phyloP scores from a whole-genome alignment of 2,797 vertebrate species.

The Arctocebus calabarensis region DNA sequence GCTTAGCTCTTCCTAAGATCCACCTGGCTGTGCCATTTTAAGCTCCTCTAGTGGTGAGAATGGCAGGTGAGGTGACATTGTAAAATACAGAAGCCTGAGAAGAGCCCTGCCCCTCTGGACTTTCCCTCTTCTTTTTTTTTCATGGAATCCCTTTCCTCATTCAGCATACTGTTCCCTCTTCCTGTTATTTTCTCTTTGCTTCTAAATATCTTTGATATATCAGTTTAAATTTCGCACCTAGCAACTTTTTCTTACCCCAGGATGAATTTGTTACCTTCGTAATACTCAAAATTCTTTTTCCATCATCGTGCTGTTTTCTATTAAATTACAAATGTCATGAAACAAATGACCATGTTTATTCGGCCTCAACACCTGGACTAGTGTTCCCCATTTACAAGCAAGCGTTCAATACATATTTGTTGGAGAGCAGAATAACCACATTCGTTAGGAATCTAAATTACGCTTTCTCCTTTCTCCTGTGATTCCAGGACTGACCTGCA shows the following conservation, averaged over 20 bases:
- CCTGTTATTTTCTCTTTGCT: not conserved
- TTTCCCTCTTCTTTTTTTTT: not conserved
- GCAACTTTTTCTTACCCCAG: not conserved
- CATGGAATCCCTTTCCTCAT: not conserved
- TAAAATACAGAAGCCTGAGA: not conserved
- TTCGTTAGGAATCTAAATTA: not conserved
- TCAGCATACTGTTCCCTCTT: not conserved
- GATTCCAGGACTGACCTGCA: not conserved
- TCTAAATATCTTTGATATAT: not conserved
- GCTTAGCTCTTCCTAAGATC: not conserved
- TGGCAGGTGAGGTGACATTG: rapidly evolving
- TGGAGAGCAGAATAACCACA: not conserved
- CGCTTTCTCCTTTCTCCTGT: not conserved
- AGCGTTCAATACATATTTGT: not conserved
- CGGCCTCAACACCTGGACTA: not conserved
- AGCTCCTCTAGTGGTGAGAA: not conserved
- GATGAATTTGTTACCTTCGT: not conserved
- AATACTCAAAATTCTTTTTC: not conserved
- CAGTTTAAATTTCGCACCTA: not conserved
- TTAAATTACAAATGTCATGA: not conserved
- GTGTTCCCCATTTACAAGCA: not conserved
- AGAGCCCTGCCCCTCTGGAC: not conserved
- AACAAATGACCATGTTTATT: not conserved
- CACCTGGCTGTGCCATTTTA: too few species aligned
- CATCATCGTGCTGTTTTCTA: not conserved